Conservation (phyloP, 2,113 vertebrate genomes). For the Trichomycterus rosablanca region DNA sequence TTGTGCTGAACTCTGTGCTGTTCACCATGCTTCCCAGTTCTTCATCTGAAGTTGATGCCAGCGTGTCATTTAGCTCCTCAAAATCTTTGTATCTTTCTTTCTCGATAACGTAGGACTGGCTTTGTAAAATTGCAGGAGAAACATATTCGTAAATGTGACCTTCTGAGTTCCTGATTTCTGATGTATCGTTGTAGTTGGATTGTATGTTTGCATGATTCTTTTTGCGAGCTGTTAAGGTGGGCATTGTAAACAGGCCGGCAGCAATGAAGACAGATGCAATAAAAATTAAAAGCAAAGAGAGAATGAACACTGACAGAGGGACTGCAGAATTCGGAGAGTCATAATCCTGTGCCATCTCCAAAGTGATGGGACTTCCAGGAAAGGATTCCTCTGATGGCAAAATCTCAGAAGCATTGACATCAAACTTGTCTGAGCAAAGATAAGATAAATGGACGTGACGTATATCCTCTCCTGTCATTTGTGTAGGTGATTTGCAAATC, state of each 20-base stretch:
- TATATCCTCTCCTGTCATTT: slow-evolving; percentile 86
- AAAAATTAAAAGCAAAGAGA: slow-evolving; percentile 88
- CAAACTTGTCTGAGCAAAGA: slow-evolving; percentile 89
- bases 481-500: slow-evolving; percentile 87
- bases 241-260: slow-evolving; percentile 84
- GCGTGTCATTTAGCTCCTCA: slow-evolving; percentile 84
- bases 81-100: slow-evolving; percentile 85
- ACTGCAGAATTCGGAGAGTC: slow-evolving; percentile 72
- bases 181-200: slow-evolving; percentile 69
- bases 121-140: slow-evolving; percentile 81
- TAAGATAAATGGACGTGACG: slow-evolving; percentile 75
- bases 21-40: slow-evolving; percentile 73
- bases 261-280: slow-evolving; percentile 90
- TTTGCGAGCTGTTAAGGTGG: slow-evolving; percentile 82
- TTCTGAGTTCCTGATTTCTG: slow-evolving; percentile 84
- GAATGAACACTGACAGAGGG: slow-evolving; percentile 90
- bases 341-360: slow-evolving; percentile 72
- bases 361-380: slow-evolving; percentile 76
- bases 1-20: slow-evolving; percentile 84
- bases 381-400: slow-evolving; percentile 78
- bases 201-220: slow-evolving; percentile 91
- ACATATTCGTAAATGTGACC: slow-evolving; percentile 93
- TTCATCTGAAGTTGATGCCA: slow-evolving; percentile 78
- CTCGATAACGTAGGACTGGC: slow-evolving; percentile 77
- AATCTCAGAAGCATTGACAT: slow-evolving; percentile 75